A percentile compares a stretch with the other conserved stretches of the same genome.
These are phyloP conservation scores for Perca schrenkii DNA, from an alignment of 2,113 vertebrate species.

Conservation along the genomic window DNA sequence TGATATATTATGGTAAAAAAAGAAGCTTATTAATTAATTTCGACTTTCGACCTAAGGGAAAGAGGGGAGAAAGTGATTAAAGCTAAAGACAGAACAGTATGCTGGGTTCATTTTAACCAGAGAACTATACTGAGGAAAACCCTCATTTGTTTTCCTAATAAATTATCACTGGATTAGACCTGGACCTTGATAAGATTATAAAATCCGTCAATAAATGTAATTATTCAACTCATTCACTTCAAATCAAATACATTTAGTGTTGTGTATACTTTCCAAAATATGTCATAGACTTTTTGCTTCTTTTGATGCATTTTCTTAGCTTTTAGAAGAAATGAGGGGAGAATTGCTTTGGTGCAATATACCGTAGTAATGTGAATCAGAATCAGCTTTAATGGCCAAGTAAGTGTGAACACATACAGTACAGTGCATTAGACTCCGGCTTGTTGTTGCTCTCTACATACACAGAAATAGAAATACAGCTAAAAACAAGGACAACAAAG, in stretches of 20 bases:
- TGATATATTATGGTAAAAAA: not conserved
- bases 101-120: conserved; percentile 4
- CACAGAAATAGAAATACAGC: too few relatives aligned
- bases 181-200: not conserved
- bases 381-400: too few relatives aligned
- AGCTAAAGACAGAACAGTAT: not conserved
- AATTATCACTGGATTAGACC: not conserved
- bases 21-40: not conserved
- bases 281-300: not conserved
- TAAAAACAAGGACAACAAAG: too few relatives aligned
- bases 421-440: too few relatives aligned
- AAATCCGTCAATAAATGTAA: not conserved
- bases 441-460: too few relatives aligned
- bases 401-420: too few relatives aligned
- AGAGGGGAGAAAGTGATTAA: not conserved
- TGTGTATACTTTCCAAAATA: not conserved
- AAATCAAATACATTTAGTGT: not conserved
- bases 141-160: not conserved
- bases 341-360: not conserved
- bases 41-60: not conserved
- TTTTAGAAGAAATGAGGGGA: not conserved
- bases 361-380: too few relatives aligned
- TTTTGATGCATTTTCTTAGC: not conserved
- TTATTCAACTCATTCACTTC: not conserved
- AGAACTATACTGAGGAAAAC: not conserved